Evolutionary conservation across 2,797 vertebrate species (phyloP).

Genomic region (Lycodopsis pacificus): DNA sequence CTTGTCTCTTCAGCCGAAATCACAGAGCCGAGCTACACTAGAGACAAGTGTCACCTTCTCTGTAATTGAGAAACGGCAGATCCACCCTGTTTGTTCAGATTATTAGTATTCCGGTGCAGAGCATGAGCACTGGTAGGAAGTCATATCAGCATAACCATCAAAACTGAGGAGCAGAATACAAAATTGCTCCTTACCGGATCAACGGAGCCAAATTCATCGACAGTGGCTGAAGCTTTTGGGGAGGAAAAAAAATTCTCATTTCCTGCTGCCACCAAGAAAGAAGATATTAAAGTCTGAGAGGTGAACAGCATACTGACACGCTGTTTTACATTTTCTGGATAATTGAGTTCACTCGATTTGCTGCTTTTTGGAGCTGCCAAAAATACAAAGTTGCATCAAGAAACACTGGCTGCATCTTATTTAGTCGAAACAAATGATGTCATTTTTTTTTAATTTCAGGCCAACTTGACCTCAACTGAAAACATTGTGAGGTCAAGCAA

Average conservation of each 20-base stretch:
- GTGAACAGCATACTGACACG: slow-evolving; percentile 33
- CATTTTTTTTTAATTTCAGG: slow-evolving; percentile 3
- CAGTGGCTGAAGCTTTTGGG: slow-evolving; percentile 22
- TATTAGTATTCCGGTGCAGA: slow-evolving; percentile 62
- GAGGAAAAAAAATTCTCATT: slow-evolving; percentile 47
- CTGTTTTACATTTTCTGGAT: slow-evolving; percentile 36
- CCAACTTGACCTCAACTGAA: slow-evolving; percentile 11
- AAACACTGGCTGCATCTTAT: slow-evolving; percentile 10
- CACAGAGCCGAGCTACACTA: slow-evolving; percentile 19
- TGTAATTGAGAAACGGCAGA: slow-evolving; percentile 51
- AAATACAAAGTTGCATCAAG: slow-evolving; percentile 11
- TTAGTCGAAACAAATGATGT: slow-evolving; percentile 12
- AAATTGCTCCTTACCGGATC: slow-evolving; percentile 41
- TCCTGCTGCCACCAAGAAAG: slow-evolving; percentile 41
- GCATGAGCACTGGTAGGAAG: slow-evolving; percentile 46
- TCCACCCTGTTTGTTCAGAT: slow-evolving; percentile 45
- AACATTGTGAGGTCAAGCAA: slow-evolving; percentile 12
- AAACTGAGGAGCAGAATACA: slow-evolving; percentile 58
- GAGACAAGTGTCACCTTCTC: slow-evolving; percentile 57
- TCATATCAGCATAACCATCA: slow-evolving; percentile 67
- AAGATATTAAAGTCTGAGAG: slow-evolving; percentile 48
- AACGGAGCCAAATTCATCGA: slow-evolving; percentile 45
- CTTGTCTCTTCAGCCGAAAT: slow-evolving; percentile 28
- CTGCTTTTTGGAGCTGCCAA: slow-evolving; percentile 23
- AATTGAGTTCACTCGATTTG: slow-evolving; percentile 20